Percentiles rank a stretch among this genome's conserved stretches.
Evolutionary conservation across 2,113 vertebrate species (phyloP).

Genomic region (Azemiops feae): DNA sequence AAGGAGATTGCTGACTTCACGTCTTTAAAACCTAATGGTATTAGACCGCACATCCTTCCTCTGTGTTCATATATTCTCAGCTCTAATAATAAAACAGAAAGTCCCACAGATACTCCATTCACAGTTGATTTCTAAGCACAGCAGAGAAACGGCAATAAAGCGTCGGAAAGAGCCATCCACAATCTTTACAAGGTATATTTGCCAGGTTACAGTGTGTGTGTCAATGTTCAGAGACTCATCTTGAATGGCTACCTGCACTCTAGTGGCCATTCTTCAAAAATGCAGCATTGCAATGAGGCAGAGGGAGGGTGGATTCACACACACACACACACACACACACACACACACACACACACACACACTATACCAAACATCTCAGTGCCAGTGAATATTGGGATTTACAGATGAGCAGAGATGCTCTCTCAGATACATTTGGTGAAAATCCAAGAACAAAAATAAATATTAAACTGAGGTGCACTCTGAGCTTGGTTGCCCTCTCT

Average conservation of each 20-base stretch:
- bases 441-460: background rate
- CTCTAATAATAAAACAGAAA: background rate
- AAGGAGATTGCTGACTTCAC: background rate
- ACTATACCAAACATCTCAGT: background rate
- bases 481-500: background rate
- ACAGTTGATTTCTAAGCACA: background rate
- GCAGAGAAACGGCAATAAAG: background rate
- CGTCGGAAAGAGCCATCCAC: background rate
- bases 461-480: background rate
- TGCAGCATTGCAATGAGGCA: slow-evolving; percentile 54
- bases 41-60: background rate
- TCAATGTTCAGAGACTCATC: background rate
- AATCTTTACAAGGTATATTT: slow-evolving; percentile 10
- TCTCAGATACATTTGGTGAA: background rate
- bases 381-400: background rate
- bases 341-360: background rate
- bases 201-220: background rate
- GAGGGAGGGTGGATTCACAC: background rate
- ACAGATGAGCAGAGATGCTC: background rate
- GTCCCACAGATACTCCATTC: background rate
- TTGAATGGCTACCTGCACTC: slow-evolving; percentile 73
- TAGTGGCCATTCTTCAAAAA: slow-evolving; percentile 75
- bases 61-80: background rate
- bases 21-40: background rate
- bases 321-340: background rate